Conservation (phyloP, 1,140 invertebrate species). For the Trypoxylus dichotomus region DNA sequence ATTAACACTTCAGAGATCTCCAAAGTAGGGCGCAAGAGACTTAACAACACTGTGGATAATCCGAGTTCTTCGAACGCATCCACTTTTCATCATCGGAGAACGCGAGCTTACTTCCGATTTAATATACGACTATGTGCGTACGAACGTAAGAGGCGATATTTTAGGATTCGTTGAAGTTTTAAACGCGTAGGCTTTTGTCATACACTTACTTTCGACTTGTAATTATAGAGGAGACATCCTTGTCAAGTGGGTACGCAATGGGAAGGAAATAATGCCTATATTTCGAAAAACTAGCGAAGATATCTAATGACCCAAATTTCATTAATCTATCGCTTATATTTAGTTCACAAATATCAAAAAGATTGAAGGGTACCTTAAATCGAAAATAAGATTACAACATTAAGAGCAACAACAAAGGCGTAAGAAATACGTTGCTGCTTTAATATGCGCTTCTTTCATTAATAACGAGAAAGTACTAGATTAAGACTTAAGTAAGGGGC, state of each 20-base stretch:
- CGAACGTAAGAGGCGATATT: background rate
- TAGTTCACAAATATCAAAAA: too few relatives aligned
- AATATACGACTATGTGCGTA: background rate
- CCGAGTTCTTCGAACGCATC: background rate
- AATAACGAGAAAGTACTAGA: too few relatives aligned
- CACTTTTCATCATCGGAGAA: background rate
- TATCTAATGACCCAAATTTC: background rate
- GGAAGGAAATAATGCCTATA: background rate
- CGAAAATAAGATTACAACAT: too few relatives aligned
- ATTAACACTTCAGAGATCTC: conserved; percentile 23
- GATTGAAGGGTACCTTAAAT: too few relatives aligned
- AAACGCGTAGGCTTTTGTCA: background rate
- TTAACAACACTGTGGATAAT: background rate
- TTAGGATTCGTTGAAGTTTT: background rate
- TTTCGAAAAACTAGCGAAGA: background rate
- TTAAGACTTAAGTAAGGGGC: too few relatives aligned
- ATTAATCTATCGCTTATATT: too few relatives aligned
- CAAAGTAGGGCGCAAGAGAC: background rate
- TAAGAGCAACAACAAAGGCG: too few relatives aligned
- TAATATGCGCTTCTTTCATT: too few relatives aligned
- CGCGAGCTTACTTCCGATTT: background rate
- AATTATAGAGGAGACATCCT: background rate
- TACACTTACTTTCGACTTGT: background rate
- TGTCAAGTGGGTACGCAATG: background rate
- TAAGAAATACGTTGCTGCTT: too few relatives aligned